phyloP scores from a whole-genome alignment of 2,797 vertebrate species.

The Tokudaia muenninki region DNA sequence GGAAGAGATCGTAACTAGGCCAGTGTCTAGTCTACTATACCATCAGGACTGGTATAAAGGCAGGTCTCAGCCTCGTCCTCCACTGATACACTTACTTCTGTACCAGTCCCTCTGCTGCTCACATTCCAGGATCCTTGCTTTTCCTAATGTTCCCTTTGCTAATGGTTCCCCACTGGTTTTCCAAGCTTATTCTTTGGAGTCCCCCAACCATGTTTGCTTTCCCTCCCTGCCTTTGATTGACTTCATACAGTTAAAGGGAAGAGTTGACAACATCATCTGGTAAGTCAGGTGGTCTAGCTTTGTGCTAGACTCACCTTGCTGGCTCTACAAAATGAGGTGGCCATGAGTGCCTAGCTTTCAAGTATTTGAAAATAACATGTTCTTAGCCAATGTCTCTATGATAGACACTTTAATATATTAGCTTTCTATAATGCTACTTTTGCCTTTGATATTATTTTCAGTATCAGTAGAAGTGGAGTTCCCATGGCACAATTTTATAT shows the following conservation, averaged over 20 bases:
- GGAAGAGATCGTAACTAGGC: not conserved
- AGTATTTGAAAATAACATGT: not conserved
- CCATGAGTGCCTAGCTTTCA: not conserved
- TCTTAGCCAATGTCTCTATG: not conserved
- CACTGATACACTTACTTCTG: not conserved
- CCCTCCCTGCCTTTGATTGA: not conserved
- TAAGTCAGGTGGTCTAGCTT: not conserved
- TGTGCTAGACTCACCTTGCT: not conserved
- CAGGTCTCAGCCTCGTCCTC: not conserved
- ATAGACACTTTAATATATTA: not conserved
- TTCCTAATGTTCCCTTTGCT: not conserved
- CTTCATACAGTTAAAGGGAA: not conserved
- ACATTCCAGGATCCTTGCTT: not conserved
- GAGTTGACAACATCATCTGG: not conserved
- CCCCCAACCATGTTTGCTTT: not conserved
- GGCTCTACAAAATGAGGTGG: not conserved
- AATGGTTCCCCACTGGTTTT: not conserved
- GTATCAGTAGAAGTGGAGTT: not conserved
- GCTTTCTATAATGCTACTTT: not conserved
- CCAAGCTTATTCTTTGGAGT: conserved; percentile 2
- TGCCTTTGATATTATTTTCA: not conserved
- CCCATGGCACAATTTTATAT: not conserved
- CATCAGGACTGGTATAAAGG: not conserved
- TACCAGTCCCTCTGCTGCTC: not conserved
- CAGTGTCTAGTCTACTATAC: not conserved